A percentile compares a stretch with the other conserved stretches of the same genome.
Evolutionary conservation across 2,888 invertebrate genomes (phyloP).

Genomic region (Epinotia bilunana): DNA sequence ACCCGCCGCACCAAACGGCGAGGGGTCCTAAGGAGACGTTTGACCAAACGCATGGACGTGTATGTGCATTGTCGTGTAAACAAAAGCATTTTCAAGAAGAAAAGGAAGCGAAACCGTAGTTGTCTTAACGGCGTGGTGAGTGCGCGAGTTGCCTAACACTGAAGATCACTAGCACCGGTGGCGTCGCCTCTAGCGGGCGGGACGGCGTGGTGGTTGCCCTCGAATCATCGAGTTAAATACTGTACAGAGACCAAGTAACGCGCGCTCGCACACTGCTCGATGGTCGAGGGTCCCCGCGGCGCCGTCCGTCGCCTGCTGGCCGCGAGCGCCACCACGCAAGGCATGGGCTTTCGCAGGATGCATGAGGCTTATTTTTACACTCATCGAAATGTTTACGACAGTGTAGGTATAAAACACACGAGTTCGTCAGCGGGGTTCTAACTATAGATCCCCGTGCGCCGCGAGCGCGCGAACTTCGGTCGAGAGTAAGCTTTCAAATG

Average conservation of each 20-base stretch:
- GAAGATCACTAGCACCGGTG: slow-evolving; percentile 30
- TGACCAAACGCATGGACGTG: slow-evolving; percentile 76
- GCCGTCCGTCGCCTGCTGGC: slow-evolving; percentile 23
- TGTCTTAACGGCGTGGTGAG: slow-evolving; percentile 82
- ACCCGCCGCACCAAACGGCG: slow-evolving; percentile 70
- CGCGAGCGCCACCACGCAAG: slow-evolving; percentile 58
- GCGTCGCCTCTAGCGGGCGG: slow-evolving; percentile 18
- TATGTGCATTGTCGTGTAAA: slow-evolving; percentile 79
- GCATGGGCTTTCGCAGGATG: slow-evolving; percentile 63
- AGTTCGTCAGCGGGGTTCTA: slow-evolving; percentile 55
- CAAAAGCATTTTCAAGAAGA: slow-evolving; percentile 63
- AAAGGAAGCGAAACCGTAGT: slow-evolving; percentile 63
- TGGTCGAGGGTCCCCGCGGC: slow-evolving; percentile 32
- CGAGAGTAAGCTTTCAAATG: slow-evolving; percentile 73
- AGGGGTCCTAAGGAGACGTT: slow-evolving; percentile 70
- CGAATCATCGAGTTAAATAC: slow-evolving; percentile 28
- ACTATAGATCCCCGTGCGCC: slow-evolving; percentile 66
- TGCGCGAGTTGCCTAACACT: slow-evolving; percentile 67
- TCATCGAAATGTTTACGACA: slow-evolving; percentile 43
- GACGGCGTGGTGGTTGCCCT: slow-evolving; percentile 22
- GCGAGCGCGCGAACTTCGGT: slow-evolving; percentile 77
- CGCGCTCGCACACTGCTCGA: slow-evolving; percentile 33
- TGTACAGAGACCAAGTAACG: slow-evolving; percentile 37
- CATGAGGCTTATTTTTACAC: slow-evolving; percentile 61
- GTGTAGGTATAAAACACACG: slow-evolving; percentile 50